These are phyloP conservation scores for Drosophila dunni DNA, from an alignment of 1,140 invertebrate species.

Conservation along the genomic window DNA sequence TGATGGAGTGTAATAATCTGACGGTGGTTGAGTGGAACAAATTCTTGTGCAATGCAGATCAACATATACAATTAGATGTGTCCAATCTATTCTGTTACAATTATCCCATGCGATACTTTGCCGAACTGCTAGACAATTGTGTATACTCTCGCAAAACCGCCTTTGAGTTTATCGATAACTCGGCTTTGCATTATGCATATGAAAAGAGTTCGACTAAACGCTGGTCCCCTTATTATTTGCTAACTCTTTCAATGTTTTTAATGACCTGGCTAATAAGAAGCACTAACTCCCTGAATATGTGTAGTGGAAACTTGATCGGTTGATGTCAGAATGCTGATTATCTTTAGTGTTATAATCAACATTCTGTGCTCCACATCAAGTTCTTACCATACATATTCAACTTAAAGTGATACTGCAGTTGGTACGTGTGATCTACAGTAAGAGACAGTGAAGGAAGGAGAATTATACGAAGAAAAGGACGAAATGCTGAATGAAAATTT, in stretches of 20 bases:
- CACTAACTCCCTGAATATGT: not conserved
- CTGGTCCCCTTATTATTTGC: not conserved
- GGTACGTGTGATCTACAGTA: slow-evolving; percentile 2
- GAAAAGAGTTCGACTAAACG: not conserved
- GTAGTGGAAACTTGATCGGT: not conserved
- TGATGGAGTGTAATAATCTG: not conserved
- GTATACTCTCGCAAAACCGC: not conserved
- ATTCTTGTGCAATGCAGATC: not conserved
- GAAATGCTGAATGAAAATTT: slow-evolving; percentile 50
- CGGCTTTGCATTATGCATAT: slow-evolving; percentile 24
- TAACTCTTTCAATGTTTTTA: not conserved
- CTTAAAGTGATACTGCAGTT: slow-evolving; percentile 10
- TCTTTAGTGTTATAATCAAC: not conserved
- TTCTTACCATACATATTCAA: not conserved
- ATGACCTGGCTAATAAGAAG: not conserved
- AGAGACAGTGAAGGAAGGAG: not conserved
- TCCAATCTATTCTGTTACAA: slow-evolving; percentile 19
- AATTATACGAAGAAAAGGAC: not conserved
- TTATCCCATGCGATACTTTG: slow-evolving; percentile 16
- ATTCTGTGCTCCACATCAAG: not conserved
- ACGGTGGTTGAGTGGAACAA: not conserved
- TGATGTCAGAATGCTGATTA: not conserved
- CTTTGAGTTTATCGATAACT: not conserved
- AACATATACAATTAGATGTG: not conserved
- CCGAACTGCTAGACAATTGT: slow-evolving; percentile 4